A percentile compares a stretch with the other conserved stretches of the same genome.
Conservation (phyloP, 1,140 invertebrate genomes). For the Drosophila varians region DNA sequence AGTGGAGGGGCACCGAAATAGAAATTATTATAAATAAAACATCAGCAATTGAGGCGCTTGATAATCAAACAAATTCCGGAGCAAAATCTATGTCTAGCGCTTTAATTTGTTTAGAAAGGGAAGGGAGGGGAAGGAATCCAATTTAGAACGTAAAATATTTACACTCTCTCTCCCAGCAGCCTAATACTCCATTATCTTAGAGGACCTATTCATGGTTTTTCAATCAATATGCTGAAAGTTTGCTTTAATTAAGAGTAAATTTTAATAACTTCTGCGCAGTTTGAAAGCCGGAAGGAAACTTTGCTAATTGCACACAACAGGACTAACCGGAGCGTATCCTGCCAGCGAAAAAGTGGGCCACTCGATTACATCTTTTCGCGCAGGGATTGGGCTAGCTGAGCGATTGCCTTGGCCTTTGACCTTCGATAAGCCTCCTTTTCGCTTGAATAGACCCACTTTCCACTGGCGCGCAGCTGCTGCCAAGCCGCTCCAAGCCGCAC, state of each 20-base stretch:
- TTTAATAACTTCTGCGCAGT: conserved; percentile 46
- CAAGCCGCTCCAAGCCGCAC: no score
- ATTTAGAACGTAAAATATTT: not conserved
- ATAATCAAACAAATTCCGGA: conserved; percentile 19
- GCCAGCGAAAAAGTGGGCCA: not conserved
- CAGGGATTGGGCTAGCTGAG: conserved; percentile 8
- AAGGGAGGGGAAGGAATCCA: not conserved
- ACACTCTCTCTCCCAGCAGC: not conserved
- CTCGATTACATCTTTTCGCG: conserved; percentile 21
- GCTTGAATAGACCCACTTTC: conserved; percentile 25
- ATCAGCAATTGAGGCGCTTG: not conserved
- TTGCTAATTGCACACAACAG: conserved; percentile 54
- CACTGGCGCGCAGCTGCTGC: no score
- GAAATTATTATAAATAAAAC: conserved; percentile 51
- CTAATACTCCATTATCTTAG: not conserved
- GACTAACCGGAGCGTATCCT: conserved; percentile 26
- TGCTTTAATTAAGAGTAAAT: conserved; percentile 31
- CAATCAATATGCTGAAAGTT: conserved; percentile 42
- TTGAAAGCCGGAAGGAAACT: conserved; percentile 42
- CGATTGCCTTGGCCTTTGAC: conserved; percentile 46
- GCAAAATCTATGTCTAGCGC: conserved; percentile 13
- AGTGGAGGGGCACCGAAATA: conserved; percentile 23
- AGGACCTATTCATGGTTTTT: conserved; percentile 23
- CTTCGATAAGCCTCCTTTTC: conserved; percentile 36
- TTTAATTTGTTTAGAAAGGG: conserved; percentile 21